Evolutionary conservation across 2,888 invertebrate species (phyloP).

Genomic region (Hartigia nigra): DNA sequence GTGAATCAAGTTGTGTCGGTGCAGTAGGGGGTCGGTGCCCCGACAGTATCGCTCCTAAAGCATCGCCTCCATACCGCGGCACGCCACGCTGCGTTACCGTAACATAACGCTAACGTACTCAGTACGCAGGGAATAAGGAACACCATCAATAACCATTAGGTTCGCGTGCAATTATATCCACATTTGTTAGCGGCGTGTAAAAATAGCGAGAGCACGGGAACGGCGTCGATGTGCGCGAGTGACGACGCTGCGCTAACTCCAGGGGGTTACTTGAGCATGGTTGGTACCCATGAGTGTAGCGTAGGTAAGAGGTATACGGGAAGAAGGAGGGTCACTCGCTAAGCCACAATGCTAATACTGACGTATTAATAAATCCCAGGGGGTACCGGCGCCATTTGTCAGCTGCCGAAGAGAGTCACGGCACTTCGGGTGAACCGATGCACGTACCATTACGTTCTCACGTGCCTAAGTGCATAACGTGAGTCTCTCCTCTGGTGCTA

Average conservation of each 20-base stretch:
- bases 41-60: conserved; percentile 52
- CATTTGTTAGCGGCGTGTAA: conserved; percentile 48
- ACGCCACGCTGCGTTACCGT: conserved; percentile 36
- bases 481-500: not conserved
- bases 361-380: conserved; percentile 24
- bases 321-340: conserved; percentile 7
- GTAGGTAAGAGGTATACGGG: conserved; percentile 1
- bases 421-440: not conserved
- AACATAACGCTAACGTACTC: conserved; percentile 31
- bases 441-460: not conserved
- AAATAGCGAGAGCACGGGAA: conserved; percentile 20
- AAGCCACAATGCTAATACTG: conserved; percentile 24
- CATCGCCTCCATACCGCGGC: conserved; percentile 48
- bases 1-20: conserved; percentile 54
- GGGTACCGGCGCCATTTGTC: not conserved
- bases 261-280: not conserved
- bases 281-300: conserved; percentile 1
- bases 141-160: conserved; percentile 62
- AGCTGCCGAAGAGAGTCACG: not conserved
- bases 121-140: conserved; percentile 38
- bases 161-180: conserved; percentile 58
- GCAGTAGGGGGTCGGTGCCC: conserved; percentile 50
- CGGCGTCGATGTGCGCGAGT: not conserved
- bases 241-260: not conserved
- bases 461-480: not conserved